Evolutionary conservation across 2,797 vertebrate species (phyloP).

Genomic region (Erethizon dorsatum): DNA sequence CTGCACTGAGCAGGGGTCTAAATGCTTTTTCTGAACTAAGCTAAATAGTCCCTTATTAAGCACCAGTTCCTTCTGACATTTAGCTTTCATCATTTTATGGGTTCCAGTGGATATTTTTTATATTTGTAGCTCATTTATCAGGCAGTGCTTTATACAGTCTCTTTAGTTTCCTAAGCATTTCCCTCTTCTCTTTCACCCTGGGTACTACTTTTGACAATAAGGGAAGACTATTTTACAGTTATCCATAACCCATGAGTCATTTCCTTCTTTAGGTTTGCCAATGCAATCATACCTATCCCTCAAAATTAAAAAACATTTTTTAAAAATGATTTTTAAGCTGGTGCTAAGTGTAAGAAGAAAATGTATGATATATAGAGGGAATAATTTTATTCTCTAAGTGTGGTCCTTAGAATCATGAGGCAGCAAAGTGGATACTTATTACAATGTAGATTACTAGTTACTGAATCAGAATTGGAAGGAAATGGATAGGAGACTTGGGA

Average conservation of each 20-base stretch:
- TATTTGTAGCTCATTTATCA: not conserved
- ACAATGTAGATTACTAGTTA: not conserved
- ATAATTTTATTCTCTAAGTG: not conserved
- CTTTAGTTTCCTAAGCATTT: slow-evolving; percentile 15
- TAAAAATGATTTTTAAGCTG: not conserved
- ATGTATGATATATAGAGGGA: not conserved
- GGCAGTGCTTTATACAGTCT: not conserved
- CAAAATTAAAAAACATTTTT: not conserved
- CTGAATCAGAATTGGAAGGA: slow-evolving; percentile 1
- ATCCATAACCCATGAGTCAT: not conserved
- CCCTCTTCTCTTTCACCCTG: not conserved
- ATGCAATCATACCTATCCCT: not conserved
- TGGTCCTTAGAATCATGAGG: not conserved
- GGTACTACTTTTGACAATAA: slow-evolving; percentile 7
- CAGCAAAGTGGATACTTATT: not conserved
- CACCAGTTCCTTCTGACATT: not conserved
- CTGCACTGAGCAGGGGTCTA: not conserved
- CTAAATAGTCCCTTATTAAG: not conserved
- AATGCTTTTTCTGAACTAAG: not conserved
- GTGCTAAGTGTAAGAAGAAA: slow-evolving; percentile 5
- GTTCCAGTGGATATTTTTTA: not conserved
- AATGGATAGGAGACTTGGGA: not conserved
- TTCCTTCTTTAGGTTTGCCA: slow-evolving; percentile 57
- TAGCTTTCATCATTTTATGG: not conserved
- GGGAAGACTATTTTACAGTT: not conserved